Evolutionary conservation across 2,113 vertebrate genomes (phyloP).

Genomic region (Notarius lentiginosus): DNA sequence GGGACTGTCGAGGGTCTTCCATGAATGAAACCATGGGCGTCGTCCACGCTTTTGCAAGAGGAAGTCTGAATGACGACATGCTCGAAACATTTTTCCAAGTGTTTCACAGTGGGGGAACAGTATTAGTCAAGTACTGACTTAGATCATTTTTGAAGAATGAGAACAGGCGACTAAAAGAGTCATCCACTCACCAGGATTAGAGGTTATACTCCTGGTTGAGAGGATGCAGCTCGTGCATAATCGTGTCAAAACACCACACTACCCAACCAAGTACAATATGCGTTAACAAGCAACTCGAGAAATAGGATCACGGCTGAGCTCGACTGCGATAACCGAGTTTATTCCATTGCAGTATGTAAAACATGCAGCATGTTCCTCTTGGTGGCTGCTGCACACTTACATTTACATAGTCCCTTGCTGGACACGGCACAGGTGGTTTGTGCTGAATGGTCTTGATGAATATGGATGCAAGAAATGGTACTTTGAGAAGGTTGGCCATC

Average conservation of each 20-base stretch:
- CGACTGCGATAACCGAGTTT: neutral
- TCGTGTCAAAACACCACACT: neutral
- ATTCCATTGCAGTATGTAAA: neutral
- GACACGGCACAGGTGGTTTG: neutral
- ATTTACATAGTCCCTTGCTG: neutral
- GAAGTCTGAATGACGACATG: conserved; percentile 36
- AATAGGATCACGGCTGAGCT: neutral
- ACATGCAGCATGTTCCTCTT: neutral
- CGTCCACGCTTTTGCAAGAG: conserved; percentile 25
- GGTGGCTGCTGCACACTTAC: neutral
- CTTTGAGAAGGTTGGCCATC: neutral
- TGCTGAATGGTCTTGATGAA: neutral
- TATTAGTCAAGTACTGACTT: neutral
- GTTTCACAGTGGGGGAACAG: conserved; percentile 10
- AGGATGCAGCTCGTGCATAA: neutral
- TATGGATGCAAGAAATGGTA: neutral
- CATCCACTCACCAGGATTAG: neutral
- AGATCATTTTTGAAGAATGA: neutral
- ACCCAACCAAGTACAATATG: neutral
- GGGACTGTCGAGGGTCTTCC: conserved; percentile 38
- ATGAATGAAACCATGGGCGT: conserved; percentile 38
- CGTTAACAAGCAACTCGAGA: neutral
- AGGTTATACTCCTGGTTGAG: neutral
- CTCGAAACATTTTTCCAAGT: conserved; percentile 23
- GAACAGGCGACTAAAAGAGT: neutral